Evolutionary conservation across 1,140 invertebrate species (phyloP).

Genomic region (Reticulitermes speratus): DNA sequence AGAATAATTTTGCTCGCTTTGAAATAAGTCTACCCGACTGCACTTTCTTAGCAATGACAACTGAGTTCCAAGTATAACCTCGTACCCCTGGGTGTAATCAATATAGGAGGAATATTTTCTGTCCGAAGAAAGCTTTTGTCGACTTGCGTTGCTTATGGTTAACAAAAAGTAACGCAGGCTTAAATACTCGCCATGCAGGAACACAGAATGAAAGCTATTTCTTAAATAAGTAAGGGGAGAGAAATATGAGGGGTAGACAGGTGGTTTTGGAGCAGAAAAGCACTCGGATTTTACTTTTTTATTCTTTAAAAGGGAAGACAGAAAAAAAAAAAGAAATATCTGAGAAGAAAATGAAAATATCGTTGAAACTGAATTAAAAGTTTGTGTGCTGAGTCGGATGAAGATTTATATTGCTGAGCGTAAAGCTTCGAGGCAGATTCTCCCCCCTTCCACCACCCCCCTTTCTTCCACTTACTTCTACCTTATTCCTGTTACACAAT

Average conservation of each 20-base stretch:
- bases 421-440: neutral
- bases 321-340: conserved; percentile 4
- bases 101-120: neutral
- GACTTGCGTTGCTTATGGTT: neutral
- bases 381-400: conserved; percentile 4
- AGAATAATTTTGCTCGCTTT: too few relatives aligned
- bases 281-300: neutral
- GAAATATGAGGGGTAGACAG: conserved; percentile 14
- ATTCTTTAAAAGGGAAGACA: neutral
- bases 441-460: neutral
- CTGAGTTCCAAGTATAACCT: too few relatives aligned
- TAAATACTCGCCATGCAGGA: neutral
- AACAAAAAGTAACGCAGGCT: neutral
- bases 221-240: neutral
- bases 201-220: neutral
- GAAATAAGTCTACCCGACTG: too few relatives aligned
- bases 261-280: neutral
- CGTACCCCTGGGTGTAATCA: neutral
- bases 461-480: conserved; percentile 15
- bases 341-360: conserved; percentile 9
- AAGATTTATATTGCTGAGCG: neutral
- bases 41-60: too few relatives aligned
- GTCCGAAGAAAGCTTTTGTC: neutral
- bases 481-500: neutral
- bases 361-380: conserved; percentile 16